Evolutionary conservation across 2,888 invertebrate species (phyloP), one percentile per base, ranked within the genome.

Genomic region (Cremastinae sp.): DNA sequence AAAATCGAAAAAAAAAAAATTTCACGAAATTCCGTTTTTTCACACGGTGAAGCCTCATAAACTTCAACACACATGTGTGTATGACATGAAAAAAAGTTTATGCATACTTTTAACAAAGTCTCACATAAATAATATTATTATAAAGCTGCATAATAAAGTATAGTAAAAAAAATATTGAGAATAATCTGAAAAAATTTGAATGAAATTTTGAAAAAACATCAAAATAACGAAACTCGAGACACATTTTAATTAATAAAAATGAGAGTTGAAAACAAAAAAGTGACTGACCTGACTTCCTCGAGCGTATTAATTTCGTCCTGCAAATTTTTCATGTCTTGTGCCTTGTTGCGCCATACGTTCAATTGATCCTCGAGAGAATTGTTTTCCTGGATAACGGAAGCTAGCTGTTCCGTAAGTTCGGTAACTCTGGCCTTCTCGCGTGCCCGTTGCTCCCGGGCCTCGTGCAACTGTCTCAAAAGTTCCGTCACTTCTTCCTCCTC

Each of bases 271-370:
- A n/a, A n/a, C n/a, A n/a, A n/a, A n/a, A n/a, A n/a, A 18, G 20
- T 4, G 7, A 66, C 89, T 88, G 91, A 95, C 95, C 96, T 93
- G 81, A 96, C 95, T 94, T 96, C 96, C 87, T 96, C 96, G 82
- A 96, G 92, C 80, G 95, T 94, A 66, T 93, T 94, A 84, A 96
- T 93, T 89, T 96, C 96, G 84, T 96, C 96, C 82, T 96, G 96
- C 90, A 95, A 93, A 65, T 94, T 94, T 88, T 95, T 95, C 88
- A 95, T 94, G 85, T 95, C 95, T 81, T 95, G 94, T 62, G 95
- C 95, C 85, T 92, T 92, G 80, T 92, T 92, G 78, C 92, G 92
- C 90, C 93, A 91, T 80, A 93, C 92, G 80, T 92, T 91, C 78
- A 95, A 87, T 84, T 95, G 94, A 69, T 94, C 94, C 82, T 95